phyloP scores from a whole-genome alignment of 1,140 invertebrate species.

The Drosophila ananassae region DNA sequence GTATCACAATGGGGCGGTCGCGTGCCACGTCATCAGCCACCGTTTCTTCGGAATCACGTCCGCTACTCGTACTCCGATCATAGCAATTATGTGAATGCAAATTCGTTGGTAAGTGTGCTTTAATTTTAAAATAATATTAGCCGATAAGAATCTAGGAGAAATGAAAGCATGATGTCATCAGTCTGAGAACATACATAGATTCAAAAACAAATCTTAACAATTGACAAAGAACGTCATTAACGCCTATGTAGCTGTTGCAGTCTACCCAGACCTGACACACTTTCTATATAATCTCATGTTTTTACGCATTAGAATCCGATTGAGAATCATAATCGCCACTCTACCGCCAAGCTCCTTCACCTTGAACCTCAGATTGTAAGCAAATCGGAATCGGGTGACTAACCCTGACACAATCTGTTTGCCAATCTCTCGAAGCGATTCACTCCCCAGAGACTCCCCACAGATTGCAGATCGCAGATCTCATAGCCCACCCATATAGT shows the following conservation, averaged over 20 bases:
- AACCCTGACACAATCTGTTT: conserved; percentile 42
- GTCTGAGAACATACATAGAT: too few species aligned
- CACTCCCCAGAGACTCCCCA: conserved; percentile 7
- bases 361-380: conserved; percentile 59
- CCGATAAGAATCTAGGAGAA: too few species aligned
- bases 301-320: conserved; percentile 55
- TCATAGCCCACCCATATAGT: conserved; percentile 50
- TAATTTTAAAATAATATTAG: too few species aligned
- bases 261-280: too few species aligned
- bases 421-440: conserved; percentile 46
- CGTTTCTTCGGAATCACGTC: neutral
- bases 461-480: neutral
- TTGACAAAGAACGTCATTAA: too few species aligned
- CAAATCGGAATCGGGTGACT: conserved; percentile 42
- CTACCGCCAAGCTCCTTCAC: conserved; percentile 53
- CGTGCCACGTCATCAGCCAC: neutral
- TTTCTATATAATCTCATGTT: neutral
- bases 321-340: conserved; percentile 28
- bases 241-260: too few species aligned
- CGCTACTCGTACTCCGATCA: neutral
- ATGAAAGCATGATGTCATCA: too few species aligned
- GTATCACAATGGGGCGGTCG: neutral
- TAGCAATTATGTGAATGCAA: neutral
- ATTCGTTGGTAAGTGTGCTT: neutral
- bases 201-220: neutral